Base-by-base conservation (phyloP, 2,888 invertebrate genomes). In the Aelia acuminata region DNA sequence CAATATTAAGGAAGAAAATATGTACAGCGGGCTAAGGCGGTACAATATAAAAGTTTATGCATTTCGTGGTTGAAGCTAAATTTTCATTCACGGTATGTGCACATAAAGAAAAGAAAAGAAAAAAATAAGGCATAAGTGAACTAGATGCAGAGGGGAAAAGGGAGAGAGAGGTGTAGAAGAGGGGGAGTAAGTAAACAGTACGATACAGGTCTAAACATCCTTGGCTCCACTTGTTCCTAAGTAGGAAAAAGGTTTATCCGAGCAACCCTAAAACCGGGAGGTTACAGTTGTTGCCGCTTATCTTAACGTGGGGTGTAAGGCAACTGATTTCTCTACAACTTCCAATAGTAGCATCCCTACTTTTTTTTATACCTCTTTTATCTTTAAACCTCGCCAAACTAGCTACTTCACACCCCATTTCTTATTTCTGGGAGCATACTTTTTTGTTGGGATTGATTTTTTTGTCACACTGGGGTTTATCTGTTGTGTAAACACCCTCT, bases 181-280 rank as follows among this genome's bases (percentile, higher is more conserved):
- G n/a, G n/a, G n/a, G n/a, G 75, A 75, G 75, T 39, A 43, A n/a
- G 63, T 70, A 70, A 70, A 70, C 63, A 70, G 35, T 70, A 70
- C 63, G 26, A 70, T 70, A 35, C 35, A 70, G 63, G 63, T 70
- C 63, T 70, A 35, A 70, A 35, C 35, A 26, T 31, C 35, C 2
- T 26, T 70, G 15, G 18, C 63, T 47, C 80, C 80, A 80, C 80
- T 80, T 43, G 39, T 0, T 11, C n/a, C 80, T 43, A 80, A 43
- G 80, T 80, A 80, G 80, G 80, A 80, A 80, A 80, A 80, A 80
- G 80, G 80, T 43, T 80, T 80, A 80, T 80, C 80, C 43, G n/a
- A 11, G 10, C 43, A 80, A 43, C 80, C 80, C 80, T 80, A 80
- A 80, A 80, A 80, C 80, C 80, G 35, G 22, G 11, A 43, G 80